These are phyloP conservation scores for Halichondria panicea DNA, from an alignment of 37 sponge, comb jelly and placozoan genomes.

Conservation along the genomic window DNA sequence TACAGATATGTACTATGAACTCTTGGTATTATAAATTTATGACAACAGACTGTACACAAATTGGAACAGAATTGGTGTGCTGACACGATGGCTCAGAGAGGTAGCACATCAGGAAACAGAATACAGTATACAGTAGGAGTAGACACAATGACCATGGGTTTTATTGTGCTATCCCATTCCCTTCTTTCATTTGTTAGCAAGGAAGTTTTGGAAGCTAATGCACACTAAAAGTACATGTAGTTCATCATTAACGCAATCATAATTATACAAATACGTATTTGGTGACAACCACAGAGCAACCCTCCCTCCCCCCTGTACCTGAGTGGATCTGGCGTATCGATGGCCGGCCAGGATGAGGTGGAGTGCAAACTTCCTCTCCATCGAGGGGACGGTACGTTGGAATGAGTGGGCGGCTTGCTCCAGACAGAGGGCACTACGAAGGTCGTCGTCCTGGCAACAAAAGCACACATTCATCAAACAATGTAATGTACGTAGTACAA, in stretches of 20 bases:
- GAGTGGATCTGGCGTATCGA: constrained; percentile 70
- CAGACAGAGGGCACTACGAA: constrained; percentile 74
- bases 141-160: neutral
- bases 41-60: too few species aligned
- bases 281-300: too few species aligned
- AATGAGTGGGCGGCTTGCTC: constrained; percentile 95
- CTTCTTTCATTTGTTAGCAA: neutral
- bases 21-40: too few species aligned
- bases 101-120: too few species aligned
- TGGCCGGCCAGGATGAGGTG: constrained; percentile 90
- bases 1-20: too few species aligned
- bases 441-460: constrained; percentile 51
- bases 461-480: neutral
- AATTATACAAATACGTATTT: too few species aligned
- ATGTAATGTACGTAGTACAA: neutral
- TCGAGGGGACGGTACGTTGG: constrained; percentile 55
- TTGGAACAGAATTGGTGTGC: too few species aligned
- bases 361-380: constrained; percentile 84
- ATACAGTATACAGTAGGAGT: too few species aligned
- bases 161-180: neutral
- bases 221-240: constrained; percentile 1
- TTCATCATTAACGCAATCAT: neutral
- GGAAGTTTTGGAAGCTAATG: too few species aligned
- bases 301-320: constrained; percentile 59
- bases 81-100: too few species aligned